Percentiles rank a stretch among this genome's conserved stretches.
These are phyloP conservation scores for Papilio xuthus DNA, from an alignment of 1,140 invertebrate species.

Conservation along the genomic window DNA sequence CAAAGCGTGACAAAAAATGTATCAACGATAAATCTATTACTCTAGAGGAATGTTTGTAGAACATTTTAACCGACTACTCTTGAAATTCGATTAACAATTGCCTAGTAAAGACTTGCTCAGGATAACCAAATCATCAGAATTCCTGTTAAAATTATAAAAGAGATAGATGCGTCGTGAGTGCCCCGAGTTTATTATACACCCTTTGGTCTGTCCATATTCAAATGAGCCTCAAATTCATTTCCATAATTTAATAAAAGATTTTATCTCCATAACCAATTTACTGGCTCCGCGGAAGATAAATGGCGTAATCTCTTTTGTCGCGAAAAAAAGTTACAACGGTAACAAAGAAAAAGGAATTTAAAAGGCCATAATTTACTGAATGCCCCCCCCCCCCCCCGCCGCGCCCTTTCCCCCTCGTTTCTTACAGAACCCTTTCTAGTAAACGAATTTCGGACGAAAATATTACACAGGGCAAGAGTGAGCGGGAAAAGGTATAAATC, in stretches of 20 bases:
- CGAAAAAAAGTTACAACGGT: constrained; percentile 49
- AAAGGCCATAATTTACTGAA: constrained; percentile 52
- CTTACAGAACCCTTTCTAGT: constrained; percentile 45
- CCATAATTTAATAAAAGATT: constrained; percentile 40
- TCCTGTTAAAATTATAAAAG: not conserved
- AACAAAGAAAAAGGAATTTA: constrained; percentile 53
- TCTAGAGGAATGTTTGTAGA: no score
- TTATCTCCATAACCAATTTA: constrained; percentile 38
- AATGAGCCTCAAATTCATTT: constrained; percentile 34
- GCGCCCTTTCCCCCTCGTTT: constrained; percentile 34
- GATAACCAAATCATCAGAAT: not conserved
- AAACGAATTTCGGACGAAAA: constrained; percentile 39
- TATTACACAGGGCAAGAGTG: constrained; percentile 31
- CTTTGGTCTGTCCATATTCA: constrained; percentile 35
- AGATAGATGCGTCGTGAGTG: not conserved
- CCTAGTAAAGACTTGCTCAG: not conserved
- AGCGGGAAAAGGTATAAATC: constrained; percentile 45
- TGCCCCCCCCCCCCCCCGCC: constrained; percentile 29
- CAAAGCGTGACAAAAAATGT: no score
- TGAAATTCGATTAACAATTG: not conserved
- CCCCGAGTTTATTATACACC: constrained; percentile 8
- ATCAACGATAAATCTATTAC: no score
- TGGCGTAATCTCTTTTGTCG: constrained; percentile 54
- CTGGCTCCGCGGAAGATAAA: constrained; percentile 46
- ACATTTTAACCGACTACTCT: no score